Evolutionary conservation across 1,140 invertebrate species (phyloP), one percentile per base, ranked within the genome.

Genomic region (Mycetomoellerius zeteki): DNA sequence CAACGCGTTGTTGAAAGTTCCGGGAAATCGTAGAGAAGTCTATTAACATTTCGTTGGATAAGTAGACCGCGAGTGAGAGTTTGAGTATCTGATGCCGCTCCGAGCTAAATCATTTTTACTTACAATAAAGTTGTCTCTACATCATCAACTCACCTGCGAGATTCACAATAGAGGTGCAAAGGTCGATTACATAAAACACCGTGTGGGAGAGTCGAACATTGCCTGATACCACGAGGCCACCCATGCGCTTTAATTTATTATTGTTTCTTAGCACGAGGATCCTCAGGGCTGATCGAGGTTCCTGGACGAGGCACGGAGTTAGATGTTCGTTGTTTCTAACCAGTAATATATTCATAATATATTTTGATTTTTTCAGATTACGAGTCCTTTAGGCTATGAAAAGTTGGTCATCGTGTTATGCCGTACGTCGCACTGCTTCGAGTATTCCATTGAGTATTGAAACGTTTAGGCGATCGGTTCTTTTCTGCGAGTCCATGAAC

Each of bases 221-320:
- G 50, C 47, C 30, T 24, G 73, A 37, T 54, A 81, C 43, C 14
- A 67, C 14, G 30, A n/a, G 81, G 64, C 90, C 90, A 90, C 90
- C 89, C 88, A 72, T 88, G 89, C 67, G 30, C 60, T 91, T 80
- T 86, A 89, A 91, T 91, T 90, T 91, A 91, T 90, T 84, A 69
- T 16, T 67, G 65, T 80, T 84, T 58, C 73, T 87, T 82, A 78
- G 78, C 75, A 81, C 71, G 86, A 84, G 60, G 58, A 75, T 88
- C 47, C 65, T 56, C 33, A 27, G 62, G 73, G 67, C 37, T 37
- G 81, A 80, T 76, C 58, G 54, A 54, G 47, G 24, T 8, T 69
- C 47, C 58, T 21, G 50, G 21, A 8, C 14, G 60, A 52, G n/a
- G 58, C 27, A 33, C 60, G 16, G 12, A 50, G 27, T 16, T 75